Percentiles rank a stretch among this genome's conserved stretches.
Evolutionary conservation across 2,113 vertebrate genomes (phyloP).

Genomic region (Cebus imitator): DNA sequence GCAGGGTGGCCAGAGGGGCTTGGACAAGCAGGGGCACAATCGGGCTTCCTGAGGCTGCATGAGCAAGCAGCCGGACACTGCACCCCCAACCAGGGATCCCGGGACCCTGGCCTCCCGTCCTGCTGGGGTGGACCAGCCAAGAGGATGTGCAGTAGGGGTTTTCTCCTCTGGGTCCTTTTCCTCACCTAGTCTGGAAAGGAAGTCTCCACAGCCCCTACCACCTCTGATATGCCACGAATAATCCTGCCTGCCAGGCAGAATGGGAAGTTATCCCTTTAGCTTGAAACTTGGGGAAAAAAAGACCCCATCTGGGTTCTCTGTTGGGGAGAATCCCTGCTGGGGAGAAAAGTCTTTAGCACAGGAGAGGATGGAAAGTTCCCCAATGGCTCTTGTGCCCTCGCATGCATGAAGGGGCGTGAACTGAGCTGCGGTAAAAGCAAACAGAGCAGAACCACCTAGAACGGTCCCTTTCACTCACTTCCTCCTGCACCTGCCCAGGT

Average conservation of each 20-base stretch:
- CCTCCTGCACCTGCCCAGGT: background rate
- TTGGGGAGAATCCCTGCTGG: background rate
- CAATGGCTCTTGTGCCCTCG: background rate
- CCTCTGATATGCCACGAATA: rapidly evolving
- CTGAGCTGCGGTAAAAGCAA: background rate
- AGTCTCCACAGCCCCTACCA: background rate
- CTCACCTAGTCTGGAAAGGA: background rate
- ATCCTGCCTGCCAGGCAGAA: background rate
- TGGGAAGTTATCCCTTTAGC: background rate
- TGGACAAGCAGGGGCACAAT: background rate
- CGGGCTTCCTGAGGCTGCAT: background rate
- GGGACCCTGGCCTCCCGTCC: too few relatives aligned
- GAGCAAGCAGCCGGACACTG: background rate
- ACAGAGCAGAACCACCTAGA: conserved; percentile 35
- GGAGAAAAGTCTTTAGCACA: background rate
- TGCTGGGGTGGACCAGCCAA: background rate
- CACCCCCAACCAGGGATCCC: rapidly evolving
- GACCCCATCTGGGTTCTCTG: background rate
- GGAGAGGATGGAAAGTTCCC: conserved; percentile 21
- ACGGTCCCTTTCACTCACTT: background rate
- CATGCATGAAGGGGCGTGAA: background rate
- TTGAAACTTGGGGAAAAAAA: background rate
- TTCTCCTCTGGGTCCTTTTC: background rate
- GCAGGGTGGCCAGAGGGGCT: background rate
- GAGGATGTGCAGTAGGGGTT: rapidly evolving